These are phyloP conservation scores for Temnothorax unifasciatus DNA, from an alignment of 2,888 invertebrate species.

Conservation along the genomic window DNA sequence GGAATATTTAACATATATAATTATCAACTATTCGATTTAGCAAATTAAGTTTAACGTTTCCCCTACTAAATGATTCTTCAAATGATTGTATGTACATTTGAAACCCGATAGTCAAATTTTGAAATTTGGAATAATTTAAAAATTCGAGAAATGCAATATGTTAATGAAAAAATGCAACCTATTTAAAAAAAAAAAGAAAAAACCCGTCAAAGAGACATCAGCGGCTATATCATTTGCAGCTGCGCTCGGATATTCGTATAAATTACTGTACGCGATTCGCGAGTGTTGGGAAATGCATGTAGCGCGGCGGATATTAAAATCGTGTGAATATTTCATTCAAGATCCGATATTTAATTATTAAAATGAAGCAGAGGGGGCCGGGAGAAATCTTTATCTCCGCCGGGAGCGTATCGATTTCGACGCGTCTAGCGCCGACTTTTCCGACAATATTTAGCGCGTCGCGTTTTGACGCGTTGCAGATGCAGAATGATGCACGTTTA, in stretches of 20 bases:
- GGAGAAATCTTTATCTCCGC: constrained; percentile 5
- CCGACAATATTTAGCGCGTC: constrained; percentile 41
- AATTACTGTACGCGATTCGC: not conserved
- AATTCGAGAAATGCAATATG: not conserved
- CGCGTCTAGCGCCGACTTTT: constrained; percentile 26
- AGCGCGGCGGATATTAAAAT: constrained; percentile 29
- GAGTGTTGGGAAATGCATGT: not conserved
- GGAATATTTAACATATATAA: constrained; percentile 1
- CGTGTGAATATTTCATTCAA: constrained; percentile 37
- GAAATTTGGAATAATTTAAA: not conserved
- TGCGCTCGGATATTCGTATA: constrained; percentile 26
- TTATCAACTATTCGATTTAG: constrained; percentile 3
- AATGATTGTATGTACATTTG: not conserved
- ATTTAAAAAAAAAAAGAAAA: not conserved
- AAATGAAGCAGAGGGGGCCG: constrained; percentile 7
- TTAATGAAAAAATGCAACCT: not conserved
- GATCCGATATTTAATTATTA: constrained; percentile 42
- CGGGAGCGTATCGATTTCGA: constrained; percentile 10
- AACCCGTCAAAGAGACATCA: not conserved
- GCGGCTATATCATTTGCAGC: not conserved
- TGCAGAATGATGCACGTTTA: constrained; percentile 50
- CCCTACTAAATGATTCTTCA: not conserved
- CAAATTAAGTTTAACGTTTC: not conserved
- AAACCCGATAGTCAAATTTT: not conserved
- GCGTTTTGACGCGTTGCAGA: constrained; percentile 46